These are phyloP conservation scores for Gambusia affinis DNA, from an alignment of 2,113 vertebrate genomes.

Conservation along the genomic window DNA sequence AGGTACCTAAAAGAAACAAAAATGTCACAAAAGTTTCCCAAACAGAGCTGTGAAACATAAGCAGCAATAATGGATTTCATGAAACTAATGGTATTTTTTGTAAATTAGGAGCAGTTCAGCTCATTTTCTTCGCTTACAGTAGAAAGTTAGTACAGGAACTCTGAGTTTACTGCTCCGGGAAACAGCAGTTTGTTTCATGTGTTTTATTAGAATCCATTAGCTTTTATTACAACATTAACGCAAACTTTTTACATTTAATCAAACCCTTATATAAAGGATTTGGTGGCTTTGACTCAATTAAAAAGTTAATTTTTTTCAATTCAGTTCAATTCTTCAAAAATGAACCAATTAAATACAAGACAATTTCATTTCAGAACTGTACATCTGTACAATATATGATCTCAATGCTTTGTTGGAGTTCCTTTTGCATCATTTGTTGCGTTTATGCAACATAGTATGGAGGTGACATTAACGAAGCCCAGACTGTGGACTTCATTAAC, in stretches of 20 bases:
- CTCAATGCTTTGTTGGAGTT: background rate
- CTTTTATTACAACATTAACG: background rate
- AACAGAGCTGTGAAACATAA: slow-evolving; percentile 27
- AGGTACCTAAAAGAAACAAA: slow-evolving; percentile 42
- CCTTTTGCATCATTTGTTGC: background rate
- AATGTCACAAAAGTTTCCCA: slow-evolving; percentile 42
- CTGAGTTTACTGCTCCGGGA: background rate
- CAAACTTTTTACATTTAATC: background rate
- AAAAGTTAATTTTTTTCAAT: background rate
- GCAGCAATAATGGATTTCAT: slow-evolving; percentile 39
- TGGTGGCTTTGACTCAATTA: background rate
- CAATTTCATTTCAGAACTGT: background rate
- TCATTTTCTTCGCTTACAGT: background rate
- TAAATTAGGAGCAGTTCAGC: slow-evolving; percentile 2
- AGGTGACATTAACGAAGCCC: background rate
- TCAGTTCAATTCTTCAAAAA: no score
- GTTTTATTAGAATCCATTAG: background rate
- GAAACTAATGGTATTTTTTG: slow-evolving; percentile 32
- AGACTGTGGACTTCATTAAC: no score
- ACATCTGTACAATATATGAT: background rate
- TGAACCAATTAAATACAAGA: no score
- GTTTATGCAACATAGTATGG: background rate
- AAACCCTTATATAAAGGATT: background rate
- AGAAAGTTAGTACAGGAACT: background rate
- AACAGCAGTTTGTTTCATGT: background rate